phyloP scores from a whole-genome alignment of 64 coral and sea anemone species.

The Montipora foliosa region DNA sequence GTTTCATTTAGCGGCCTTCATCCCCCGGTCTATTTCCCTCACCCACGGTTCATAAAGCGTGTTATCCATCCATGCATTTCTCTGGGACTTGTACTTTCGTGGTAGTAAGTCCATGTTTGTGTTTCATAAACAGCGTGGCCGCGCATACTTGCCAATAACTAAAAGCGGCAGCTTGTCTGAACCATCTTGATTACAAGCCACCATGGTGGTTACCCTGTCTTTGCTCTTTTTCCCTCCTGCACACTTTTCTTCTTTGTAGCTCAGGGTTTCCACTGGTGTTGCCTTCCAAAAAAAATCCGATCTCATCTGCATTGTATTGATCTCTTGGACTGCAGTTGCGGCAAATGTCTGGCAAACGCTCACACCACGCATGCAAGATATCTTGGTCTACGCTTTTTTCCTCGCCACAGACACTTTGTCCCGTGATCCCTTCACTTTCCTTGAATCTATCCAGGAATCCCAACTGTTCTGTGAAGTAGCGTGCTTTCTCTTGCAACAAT shows the following conservation, averaged over 20 bases:
- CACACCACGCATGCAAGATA: conserved; percentile 31
- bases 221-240: conserved; percentile 48
- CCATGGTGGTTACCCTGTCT: conserved; percentile 28
- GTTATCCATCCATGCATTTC: conserved; percentile 61
- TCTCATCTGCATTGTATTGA: conserved; percentile 55
- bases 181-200: conserved; percentile 56
- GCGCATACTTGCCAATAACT: conserved; percentile 51
- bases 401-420: conserved; percentile 40
- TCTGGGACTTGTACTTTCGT: conserved; percentile 37
- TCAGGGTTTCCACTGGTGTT: conserved; percentile 55
- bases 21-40: conserved; percentile 30
- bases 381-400: conserved; percentile 57
- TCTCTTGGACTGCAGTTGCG: conserved; percentile 34
- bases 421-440: conserved; percentile 66
- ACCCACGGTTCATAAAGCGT: conserved; percentile 56
- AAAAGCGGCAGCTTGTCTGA: conserved; percentile 66
- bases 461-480: conserved; percentile 49
- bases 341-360: conserved; percentile 64
- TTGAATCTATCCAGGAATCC: conserved; percentile 56
- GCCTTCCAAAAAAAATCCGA: conserved; percentile 44
- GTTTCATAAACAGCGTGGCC: conserved; percentile 19
- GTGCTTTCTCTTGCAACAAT: conserved; percentile 60
- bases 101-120: conserved; percentile 45
- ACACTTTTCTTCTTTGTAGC: conserved; percentile 40
- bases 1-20: conserved; percentile 49